A percentile compares a stretch with the other conserved stretches of the same genome.
Evolutionary conservation across 2,888 invertebrate genomes (phyloP).

Genomic region (Thera britannica): DNA sequence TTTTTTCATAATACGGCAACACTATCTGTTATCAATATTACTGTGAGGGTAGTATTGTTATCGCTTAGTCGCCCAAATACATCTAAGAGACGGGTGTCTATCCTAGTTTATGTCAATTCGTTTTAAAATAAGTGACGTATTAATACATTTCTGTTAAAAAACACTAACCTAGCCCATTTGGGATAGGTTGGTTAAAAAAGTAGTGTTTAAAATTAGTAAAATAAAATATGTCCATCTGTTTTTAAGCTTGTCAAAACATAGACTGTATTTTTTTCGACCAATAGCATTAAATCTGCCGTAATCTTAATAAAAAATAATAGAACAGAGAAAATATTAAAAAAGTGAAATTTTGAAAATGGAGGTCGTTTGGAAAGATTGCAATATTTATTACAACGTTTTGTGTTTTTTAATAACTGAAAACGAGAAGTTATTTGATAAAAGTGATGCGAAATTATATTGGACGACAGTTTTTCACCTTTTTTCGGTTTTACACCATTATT

Average conservation of each 20-base stretch:
- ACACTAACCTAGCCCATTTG: conserved; percentile 9
- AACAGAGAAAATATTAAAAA: too few species aligned
- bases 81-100: conserved; percentile 20
- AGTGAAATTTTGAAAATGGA: conserved; percentile 56
- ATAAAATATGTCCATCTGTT: too few species aligned
- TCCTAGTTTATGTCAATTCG: conserved; percentile 10
- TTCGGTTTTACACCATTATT: conserved; percentile 57
- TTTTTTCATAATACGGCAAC: conserved; percentile 14
- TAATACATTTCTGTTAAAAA: neutral
- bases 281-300: too few species aligned
- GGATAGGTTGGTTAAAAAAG: conserved; percentile 6
- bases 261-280: too few species aligned
- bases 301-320: too few species aligned
- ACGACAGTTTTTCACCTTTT: conserved; percentile 66
- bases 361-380: conserved; percentile 62
- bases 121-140: conserved; percentile 3
- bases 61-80: conserved; percentile 31
- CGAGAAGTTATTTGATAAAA: conserved; percentile 70
- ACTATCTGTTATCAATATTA: conserved; percentile 15
- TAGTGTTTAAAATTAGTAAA: neutral
- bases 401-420: conserved; percentile 76
- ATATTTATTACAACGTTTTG: conserved; percentile 70
- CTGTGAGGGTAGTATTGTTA: conserved; percentile 28
- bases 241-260: too few species aligned
- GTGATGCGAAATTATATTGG: conserved; percentile 70